Base-by-base conservation (phyloP, 2,888 invertebrate genomes). In the Morpho deidamia region DNA sequence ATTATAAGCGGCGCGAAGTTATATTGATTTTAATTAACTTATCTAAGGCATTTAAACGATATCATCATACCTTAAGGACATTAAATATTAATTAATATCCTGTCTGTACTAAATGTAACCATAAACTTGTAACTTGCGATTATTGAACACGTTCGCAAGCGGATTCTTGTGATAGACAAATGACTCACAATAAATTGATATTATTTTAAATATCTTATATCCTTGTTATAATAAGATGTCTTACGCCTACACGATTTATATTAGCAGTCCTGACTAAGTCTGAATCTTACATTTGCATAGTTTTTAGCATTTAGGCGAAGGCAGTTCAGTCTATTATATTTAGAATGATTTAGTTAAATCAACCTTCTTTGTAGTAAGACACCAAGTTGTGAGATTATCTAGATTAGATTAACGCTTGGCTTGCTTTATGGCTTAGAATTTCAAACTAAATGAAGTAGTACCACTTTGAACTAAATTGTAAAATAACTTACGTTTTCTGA, bases 391-490 rank as follows among this genome's bases (percentile, higher is more conserved):
- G 40, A 56, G 44, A 51, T 55, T 48, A 52, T 53, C 47, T 55
- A 53, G 55, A 58, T 55, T 53, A 55, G 39, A 55, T 51, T 42
- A 51, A 11, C 44, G 47, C 50, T 39, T 8, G 23, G 34, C 5
- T 44, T 41, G 45, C 46, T 46, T 12, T 46, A 38, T 14, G 23
- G 39, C 23, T 50, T 53, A 37, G 47, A 48, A 56, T 55, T 57
- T 56, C 45, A 43, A 53, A 56, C 48, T 50, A 57, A 63, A 66
- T 67, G 64, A 57, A n/a, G n/a, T n/a, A n/a, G n/a, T n/a, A n/a
- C 65, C 69, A 67, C 69, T 65, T 64, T 71, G 56, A 60, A 55
- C 59, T 55, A 61, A 62, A 61, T 62, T 57, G 60, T 61, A 61
- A 53, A 49, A 53, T 48, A 46, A 52, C 51, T 54, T 5, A 23